Conservation (phyloP, 2,888 invertebrate genomes). For the Papilio gigon region DNA sequence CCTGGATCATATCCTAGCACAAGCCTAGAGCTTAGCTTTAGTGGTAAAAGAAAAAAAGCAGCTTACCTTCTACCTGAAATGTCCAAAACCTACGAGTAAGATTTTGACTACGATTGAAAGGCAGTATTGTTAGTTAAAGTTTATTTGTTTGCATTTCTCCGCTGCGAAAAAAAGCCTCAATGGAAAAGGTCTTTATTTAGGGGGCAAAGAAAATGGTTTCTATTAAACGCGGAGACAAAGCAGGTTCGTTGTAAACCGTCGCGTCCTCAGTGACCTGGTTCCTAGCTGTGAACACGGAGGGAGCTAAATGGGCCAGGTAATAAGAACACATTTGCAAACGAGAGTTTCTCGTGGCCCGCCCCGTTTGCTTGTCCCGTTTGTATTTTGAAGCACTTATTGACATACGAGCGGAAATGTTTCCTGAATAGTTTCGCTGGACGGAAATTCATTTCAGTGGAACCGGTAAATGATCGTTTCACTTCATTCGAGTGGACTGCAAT, state of each 20-base stretch:
- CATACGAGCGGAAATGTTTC: conserved; percentile 5
- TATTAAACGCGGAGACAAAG: neutral
- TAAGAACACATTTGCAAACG: conserved; percentile 28
- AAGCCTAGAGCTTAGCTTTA: too few relatives aligned
- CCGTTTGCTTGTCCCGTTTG: conserved; percentile 16
- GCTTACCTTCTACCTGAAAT: neutral
- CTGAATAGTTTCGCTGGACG: neutral
- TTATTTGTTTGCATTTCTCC: neutral
- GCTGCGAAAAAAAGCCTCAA: neutral
- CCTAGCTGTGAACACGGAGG: neutral
- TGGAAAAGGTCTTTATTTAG: neutral
- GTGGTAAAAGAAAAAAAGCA: too few relatives aligned
- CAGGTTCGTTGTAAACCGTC: neutral
- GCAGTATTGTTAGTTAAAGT: neutral
- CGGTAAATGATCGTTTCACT: conserved; percentile 17
- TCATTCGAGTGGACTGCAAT: neutral
- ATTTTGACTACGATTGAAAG: neutral
- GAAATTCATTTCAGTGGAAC: conserved; percentile 11
- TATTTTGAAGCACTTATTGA: conserved; percentile 23
- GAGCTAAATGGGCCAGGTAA: conserved; percentile 34
- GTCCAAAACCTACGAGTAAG: neutral
- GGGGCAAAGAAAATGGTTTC: neutral
- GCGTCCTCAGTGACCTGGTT: conserved; percentile 27
- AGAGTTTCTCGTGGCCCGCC: conserved; percentile 17
- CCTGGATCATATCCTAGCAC: too few relatives aligned